These are phyloP conservation scores for Styela clava DNA, from an alignment of 23 tunicate genomes.

Conservation along the genomic window DNA sequence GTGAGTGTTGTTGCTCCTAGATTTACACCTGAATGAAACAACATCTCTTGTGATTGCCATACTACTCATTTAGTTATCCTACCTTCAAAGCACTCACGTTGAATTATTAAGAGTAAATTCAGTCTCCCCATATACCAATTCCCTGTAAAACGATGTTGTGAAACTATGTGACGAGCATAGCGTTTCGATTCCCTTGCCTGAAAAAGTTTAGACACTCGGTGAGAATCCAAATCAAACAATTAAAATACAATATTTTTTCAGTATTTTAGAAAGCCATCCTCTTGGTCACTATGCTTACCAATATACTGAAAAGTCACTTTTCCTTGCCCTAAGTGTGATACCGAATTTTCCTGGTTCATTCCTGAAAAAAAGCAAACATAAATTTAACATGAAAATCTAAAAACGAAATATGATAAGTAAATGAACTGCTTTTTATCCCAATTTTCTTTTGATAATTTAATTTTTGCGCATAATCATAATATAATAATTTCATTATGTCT, in stretches of 20 bases:
- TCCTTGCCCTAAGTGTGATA: constrained; percentile 9
- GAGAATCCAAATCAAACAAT: no score
- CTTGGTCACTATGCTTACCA: no score
- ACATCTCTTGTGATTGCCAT: no score
- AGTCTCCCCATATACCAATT: constrained; percentile 4
- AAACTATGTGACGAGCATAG: constrained; percentile 6
- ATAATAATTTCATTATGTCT: no score
- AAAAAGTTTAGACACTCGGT: no score
- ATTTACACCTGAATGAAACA: constrained; percentile 1
- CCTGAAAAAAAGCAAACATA: not conserved
- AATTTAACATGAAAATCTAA: not conserved
- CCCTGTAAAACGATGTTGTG: not conserved
- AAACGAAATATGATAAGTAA: not conserved
- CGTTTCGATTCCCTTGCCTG: constrained; percentile 9
- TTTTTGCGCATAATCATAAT: no score
- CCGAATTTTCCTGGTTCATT: not conserved
- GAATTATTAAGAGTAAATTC: constrained; percentile 18
- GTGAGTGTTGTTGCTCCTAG: constrained; percentile 22
- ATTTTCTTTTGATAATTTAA: no score
- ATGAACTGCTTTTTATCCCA: no score
- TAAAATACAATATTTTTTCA: no score
- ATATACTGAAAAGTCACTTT: constrained; percentile 22
- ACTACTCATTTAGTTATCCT: no score
- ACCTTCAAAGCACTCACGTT: not conserved
- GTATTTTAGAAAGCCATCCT: no score